Evolutionary conservation across 2,113 vertebrate genomes (phyloP).

Genomic region (Poecilia latipinna): DNA sequence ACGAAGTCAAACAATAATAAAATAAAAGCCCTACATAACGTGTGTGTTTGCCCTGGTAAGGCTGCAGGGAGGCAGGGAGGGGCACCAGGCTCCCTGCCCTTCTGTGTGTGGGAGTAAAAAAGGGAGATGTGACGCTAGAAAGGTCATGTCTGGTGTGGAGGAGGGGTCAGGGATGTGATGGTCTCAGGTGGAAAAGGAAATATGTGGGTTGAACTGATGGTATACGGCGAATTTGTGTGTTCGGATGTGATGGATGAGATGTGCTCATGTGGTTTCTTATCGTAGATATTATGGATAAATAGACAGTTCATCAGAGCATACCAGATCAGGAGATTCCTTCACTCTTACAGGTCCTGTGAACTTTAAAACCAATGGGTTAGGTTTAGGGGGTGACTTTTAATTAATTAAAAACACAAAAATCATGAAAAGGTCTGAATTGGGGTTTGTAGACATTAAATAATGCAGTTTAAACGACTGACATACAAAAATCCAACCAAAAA

Average conservation of each 20-base stretch:
- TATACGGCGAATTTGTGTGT: constrained; percentile 42
- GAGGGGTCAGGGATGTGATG: constrained; percentile 65
- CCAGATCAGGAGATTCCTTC: constrained; percentile 65
- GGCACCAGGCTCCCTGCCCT: constrained; percentile 45
- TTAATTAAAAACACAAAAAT: not conserved
- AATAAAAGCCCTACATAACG: constrained; percentile 47
- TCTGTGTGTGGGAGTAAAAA: constrained; percentile 68
- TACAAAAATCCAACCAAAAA: not conserved
- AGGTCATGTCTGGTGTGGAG: constrained; percentile 66
- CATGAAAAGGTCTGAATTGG: constrained; percentile 3
- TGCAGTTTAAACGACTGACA: not conserved
- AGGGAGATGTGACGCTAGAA: constrained; percentile 60
- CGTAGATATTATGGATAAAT: constrained; percentile 71
- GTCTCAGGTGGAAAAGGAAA: constrained; percentile 73
- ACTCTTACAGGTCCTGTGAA: constrained; percentile 28
- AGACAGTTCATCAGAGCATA: constrained; percentile 70
- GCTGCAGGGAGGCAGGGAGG: constrained; percentile 19
- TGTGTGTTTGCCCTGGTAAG: constrained; percentile 17
- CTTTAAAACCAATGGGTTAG: not conserved
- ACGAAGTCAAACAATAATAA: constrained; percentile 25
- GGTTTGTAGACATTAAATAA: not conserved
- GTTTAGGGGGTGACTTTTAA: not conserved
- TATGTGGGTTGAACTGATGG: constrained; percentile 57
- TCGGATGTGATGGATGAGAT: constrained; percentile 71
- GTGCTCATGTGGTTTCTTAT: constrained; percentile 72